phyloP scores from a whole-genome alignment of 2,888 invertebrate species.

The Xestia rhomboidea region DNA sequence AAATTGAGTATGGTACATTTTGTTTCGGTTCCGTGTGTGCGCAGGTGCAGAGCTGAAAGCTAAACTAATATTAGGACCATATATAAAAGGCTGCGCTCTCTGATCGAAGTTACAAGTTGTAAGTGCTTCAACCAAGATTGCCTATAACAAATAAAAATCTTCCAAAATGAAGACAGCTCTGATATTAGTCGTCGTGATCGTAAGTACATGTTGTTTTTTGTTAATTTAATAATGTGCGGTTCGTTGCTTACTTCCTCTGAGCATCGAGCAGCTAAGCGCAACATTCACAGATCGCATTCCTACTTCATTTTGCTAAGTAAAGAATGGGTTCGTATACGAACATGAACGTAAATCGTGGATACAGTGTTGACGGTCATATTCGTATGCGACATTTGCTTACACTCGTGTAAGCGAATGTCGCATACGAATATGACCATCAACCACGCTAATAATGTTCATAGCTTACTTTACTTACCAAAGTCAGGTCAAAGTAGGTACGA shows the following conservation, averaged over 20 bases:
- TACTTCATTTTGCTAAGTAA: no score
- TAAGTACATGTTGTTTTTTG: slow-evolving; percentile 28
- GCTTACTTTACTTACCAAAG: no score
- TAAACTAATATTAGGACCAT: slow-evolving; percentile 29
- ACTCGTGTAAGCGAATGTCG: no score
- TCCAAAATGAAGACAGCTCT: slow-evolving; percentile 14
- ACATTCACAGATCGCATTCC: no score
- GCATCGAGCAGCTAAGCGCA: not conserved
- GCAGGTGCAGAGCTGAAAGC: slow-evolving; percentile 16
- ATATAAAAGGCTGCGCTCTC: slow-evolving; percentile 33
- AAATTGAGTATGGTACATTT: not conserved
- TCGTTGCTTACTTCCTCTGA: not conserved
- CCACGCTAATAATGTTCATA: no score
- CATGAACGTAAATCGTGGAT: no score
- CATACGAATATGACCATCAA: no score
- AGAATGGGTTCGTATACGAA: no score
- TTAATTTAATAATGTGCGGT: not conserved
- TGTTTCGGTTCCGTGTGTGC: slow-evolving; percentile 4
- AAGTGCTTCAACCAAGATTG: slow-evolving; percentile 10
- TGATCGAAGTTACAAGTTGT: not conserved
- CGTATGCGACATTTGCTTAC: no score
- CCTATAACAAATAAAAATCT: not conserved
- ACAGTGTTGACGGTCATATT: no score
- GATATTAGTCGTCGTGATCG: slow-evolving; percentile 10
- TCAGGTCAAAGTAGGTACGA: no score